Conservation (phyloP, 2,113 vertebrate genomes). For the Heptranchias perlo region DNA sequence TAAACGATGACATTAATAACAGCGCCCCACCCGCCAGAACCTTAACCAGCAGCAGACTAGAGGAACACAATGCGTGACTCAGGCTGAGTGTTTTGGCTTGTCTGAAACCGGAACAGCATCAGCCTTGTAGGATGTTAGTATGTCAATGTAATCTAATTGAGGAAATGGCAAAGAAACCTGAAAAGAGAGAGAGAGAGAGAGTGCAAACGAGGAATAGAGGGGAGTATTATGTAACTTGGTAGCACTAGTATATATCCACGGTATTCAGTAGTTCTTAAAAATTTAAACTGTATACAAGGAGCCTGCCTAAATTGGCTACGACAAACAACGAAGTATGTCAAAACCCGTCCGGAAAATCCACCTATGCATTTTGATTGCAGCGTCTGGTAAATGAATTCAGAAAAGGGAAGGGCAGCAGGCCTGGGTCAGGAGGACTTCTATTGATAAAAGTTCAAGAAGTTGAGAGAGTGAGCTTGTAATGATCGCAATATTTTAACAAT, state of each 20-base stretch:
- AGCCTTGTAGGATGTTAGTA: slow-evolving; percentile 28
- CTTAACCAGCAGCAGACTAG: background rate
- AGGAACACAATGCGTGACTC: slow-evolving; percentile 32
- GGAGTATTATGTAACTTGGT: background rate
- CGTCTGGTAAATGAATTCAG: background rate
- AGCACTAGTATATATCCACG: background rate
- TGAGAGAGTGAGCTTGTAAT: background rate
- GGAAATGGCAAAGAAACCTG: slow-evolving; percentile 17
- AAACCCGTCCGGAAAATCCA: background rate
- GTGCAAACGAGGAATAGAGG: background rate
- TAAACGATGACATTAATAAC: slow-evolving; percentile 24
- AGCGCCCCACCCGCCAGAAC: background rate
- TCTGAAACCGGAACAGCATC: slow-evolving; percentile 28
- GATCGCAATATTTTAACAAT: background rate
- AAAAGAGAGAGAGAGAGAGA: slow-evolving; percentile 16
- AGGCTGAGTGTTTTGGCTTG: slow-evolving; percentile 13
- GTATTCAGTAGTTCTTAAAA: background rate
- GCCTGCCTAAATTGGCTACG: background rate
- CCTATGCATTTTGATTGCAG: background rate
- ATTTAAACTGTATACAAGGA: background rate
- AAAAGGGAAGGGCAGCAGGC: background rate
- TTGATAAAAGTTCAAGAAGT: background rate
- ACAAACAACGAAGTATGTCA: background rate
- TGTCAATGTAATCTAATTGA: slow-evolving; percentile 36
- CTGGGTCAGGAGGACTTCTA: background rate